Evolutionary conservation across 64 coral and sea anemone genomes (phyloP), one percentile per base, ranked within the genome.

Genomic region (Stichodactyla helianthus): DNA sequence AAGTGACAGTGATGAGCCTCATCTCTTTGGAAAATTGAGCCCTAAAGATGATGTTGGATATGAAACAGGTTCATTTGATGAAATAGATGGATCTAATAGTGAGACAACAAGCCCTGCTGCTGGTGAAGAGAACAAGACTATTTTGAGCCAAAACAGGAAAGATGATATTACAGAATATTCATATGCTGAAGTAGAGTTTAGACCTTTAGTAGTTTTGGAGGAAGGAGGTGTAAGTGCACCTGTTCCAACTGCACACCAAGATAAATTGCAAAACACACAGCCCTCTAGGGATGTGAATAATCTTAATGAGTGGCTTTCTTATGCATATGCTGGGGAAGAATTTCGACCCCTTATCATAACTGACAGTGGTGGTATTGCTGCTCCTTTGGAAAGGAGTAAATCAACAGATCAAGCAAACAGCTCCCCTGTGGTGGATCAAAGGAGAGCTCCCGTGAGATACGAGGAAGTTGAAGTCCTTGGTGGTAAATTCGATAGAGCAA

Each of bases 41-140:
- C 77, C 84, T 74, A 90, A 97, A 71, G 91, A 89, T 83, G 93
- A 95, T 22, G 85, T 90, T 85, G 94, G 94, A n/a, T 97, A 97
- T 58, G 94, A 97, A 77, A 97, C 94, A 50, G 94, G 94, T 0
- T 95, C 94, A 26, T 86, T 92, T 77, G 94, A 95, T 84, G 94
- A 92, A 27, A 92, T 90, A 89, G 94, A 95, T 83, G 87, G 86
- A 9, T 95, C 94, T 0, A 92, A 77, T 68, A 83, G 94, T 64
- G 94, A 95, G 26, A 84, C 87, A 64, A 86, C 91, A 10, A 95
- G 94, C 53, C 94, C 94, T 13, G 87, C 90, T 22, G 94, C 90
- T 67, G 84, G 84, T 70, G 94, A 92, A 57, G 94, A 95, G 52
- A 55, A 89, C 53, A 95, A 95, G 83, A 85, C 56, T 53, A 87